Conservation (phyloP, 2,113 vertebrate species). For the Tauraco erythrolophus region DNA sequence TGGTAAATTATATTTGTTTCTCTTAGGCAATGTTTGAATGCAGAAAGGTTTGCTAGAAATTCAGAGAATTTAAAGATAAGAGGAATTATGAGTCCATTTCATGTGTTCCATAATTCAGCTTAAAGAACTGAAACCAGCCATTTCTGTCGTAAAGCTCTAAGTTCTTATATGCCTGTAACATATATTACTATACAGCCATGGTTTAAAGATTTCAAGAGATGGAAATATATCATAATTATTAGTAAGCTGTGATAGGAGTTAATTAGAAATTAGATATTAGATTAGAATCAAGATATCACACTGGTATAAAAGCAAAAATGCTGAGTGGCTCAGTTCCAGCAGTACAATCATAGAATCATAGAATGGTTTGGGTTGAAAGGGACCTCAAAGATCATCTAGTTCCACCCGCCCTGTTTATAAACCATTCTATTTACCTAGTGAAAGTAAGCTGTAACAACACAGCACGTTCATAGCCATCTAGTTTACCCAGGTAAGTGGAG, state of each 20-base stretch:
- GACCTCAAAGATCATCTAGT: no score
- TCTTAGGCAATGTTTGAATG: neutral
- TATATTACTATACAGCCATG: neutral
- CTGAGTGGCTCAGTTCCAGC: neutral
- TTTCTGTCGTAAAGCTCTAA: neutral
- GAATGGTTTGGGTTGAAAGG: no score
- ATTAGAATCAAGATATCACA: no score
- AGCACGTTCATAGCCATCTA: neutral
- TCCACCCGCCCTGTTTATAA: neutral
- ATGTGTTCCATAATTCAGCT: neutral
- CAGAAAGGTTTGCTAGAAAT: neutral
- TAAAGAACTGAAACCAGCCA: neutral
- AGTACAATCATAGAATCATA: neutral
- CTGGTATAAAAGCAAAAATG: neutral
- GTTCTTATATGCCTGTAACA: neutral
- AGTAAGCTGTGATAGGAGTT: neutral
- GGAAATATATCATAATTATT: neutral
- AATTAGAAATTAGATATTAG: neutral
- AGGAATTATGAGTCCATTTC: neutral
- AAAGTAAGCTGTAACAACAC: neutral
- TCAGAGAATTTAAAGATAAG: neutral
- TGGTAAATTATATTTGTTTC: neutral
- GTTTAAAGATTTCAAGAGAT: neutral
- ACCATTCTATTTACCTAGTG: fast-evolving
- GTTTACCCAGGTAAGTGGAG: neutral